phyloP scores from a whole-genome alignment of 2,888 invertebrate species.

The Tyria jacobaeae region DNA sequence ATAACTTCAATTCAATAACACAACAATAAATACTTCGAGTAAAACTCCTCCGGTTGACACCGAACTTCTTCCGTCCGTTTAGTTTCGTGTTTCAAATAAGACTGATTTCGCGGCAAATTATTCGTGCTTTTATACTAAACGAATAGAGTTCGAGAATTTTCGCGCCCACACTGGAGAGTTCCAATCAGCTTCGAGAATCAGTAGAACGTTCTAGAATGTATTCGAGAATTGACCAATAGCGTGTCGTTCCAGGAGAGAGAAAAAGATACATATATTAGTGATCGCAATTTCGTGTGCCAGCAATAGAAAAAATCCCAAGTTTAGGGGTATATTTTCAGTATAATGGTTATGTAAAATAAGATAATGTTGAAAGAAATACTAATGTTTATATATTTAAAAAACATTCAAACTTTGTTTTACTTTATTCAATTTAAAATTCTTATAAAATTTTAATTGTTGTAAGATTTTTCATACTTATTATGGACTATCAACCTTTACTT shows the following conservation, averaged over 20 bases:
- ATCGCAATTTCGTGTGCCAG: constrained; percentile 1
- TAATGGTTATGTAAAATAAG: no score
- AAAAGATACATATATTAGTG: background rate
- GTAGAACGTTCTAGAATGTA: background rate
- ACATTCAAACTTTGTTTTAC: no score
- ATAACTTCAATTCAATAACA: background rate
- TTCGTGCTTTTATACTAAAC: constrained; percentile 9
- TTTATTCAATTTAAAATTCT: no score
- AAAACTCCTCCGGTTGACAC: constrained; percentile 11
- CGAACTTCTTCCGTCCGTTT: constrained; percentile 3
- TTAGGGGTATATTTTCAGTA: background rate
- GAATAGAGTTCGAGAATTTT: constrained; percentile 10
- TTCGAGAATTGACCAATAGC: background rate
- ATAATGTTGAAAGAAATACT: no score
- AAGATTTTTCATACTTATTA: no score
- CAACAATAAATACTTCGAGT: constrained; percentile 1
- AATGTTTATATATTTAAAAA: no score
- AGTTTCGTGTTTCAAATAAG: constrained; percentile 13
- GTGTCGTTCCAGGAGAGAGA: background rate
- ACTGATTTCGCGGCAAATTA: constrained; percentile 5
- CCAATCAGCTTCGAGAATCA: constrained; percentile 9
- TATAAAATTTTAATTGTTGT: no score
- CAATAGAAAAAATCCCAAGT: background rate
- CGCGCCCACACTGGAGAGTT: background rate
- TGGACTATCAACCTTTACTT: no score